Evolutionary conservation across 2,888 invertebrate genomes (phyloP).

Genomic region (Boloria selene): DNA sequence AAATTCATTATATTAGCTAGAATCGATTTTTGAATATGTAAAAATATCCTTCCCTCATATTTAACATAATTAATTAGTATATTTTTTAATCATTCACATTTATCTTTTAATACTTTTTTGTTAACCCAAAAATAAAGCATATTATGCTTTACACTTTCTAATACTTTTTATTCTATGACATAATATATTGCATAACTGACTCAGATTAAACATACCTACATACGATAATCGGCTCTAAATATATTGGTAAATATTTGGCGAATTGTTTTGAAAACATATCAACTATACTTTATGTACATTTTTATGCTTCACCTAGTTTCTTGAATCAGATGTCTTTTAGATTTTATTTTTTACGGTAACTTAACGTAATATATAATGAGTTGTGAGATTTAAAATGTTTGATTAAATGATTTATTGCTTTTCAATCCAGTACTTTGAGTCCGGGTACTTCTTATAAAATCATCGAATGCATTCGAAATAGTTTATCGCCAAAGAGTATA

Average conservation of each 20-base stretch:
- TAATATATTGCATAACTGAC: conserved; percentile 64
- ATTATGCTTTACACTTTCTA: conserved; percentile 13
- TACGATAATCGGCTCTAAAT: conserved; percentile 69
- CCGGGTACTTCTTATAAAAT: no score
- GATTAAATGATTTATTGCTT: no score
- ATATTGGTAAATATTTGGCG: conserved; percentile 55
- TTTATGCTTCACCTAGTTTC: conserved; percentile 7
- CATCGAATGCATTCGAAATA: no score
- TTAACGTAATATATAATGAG: no score
- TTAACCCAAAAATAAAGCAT: background rate
- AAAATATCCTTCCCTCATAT: no score
- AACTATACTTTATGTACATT: conserved; percentile 9
- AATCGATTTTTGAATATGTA: no score
- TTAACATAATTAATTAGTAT: background rate
- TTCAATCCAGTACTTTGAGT: no score
- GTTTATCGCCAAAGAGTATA: no score
- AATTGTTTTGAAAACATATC: conserved; percentile 56
- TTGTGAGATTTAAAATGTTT: no score
- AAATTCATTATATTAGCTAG: no score
- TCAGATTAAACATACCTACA: conserved; percentile 53
- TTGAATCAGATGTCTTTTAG: background rate
- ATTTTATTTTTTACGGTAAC: no score
- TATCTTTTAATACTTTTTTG: background rate
- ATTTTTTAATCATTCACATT: background rate
- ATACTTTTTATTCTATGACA: conserved; percentile 13